phyloP scores from a whole-genome alignment of 2,113 vertebrate species.

The Dryoscopus gambensis region DNA sequence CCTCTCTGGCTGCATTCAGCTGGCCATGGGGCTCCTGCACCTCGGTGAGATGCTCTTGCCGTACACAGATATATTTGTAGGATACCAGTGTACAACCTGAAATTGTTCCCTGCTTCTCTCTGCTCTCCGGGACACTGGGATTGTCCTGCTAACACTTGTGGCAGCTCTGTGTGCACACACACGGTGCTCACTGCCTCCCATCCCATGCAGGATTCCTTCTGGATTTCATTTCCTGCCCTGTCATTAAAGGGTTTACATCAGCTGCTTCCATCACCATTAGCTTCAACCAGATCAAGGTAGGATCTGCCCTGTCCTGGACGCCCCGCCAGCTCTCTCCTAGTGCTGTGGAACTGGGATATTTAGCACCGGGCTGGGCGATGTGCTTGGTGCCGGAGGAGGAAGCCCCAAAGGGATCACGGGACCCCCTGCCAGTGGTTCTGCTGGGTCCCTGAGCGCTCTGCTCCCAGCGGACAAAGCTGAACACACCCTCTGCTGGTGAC shows the following conservation, averaged over 20 bases:
- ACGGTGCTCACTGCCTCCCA: background rate
- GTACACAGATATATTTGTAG: accelerated
- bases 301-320: background rate
- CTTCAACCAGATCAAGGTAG: conserved; percentile 93
- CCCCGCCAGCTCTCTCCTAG: accelerated
- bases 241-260: conserved; percentile 94
- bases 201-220: conserved; percentile 83
- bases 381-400: background rate
- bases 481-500: background rate
- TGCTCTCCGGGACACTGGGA: background rate
- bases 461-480: background rate
- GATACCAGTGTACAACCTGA: background rate
- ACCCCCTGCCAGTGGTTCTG: background rate
- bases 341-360: background rate
- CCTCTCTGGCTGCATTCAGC: conserved; percentile 86
- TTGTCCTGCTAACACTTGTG: background rate
- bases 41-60: conserved; percentile 76
- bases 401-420: background rate
- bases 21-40: conserved; percentile 83
- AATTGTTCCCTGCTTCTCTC: background rate
- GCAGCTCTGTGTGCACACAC: background rate
- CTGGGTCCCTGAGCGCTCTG: background rate
- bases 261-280: conserved; percentile 90
- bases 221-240: conserved; percentile 92
- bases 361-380: accelerated